Evolutionary conservation across 2,113 vertebrate genomes (phyloP).

Genomic region (Pelecanus crispus): DNA sequence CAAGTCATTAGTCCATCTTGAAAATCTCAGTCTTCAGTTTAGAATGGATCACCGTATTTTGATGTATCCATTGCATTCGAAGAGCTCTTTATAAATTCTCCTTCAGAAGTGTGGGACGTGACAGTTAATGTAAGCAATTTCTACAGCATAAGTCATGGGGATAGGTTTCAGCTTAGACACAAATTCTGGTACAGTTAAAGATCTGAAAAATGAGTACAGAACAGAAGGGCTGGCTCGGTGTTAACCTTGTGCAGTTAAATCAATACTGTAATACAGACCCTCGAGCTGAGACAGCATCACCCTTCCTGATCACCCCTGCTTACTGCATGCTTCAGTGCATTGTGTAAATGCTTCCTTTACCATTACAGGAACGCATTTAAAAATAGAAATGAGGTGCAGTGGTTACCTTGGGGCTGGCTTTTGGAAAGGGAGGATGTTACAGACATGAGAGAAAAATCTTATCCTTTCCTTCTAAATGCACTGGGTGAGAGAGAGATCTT

Average conservation of each 20-base stretch:
- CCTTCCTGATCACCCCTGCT: not conserved
- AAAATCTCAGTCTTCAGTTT: not conserved
- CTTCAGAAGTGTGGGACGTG: not conserved
- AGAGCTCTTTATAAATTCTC: not conserved
- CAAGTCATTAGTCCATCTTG: not conserved
- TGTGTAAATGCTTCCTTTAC: not conserved
- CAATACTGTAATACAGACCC: constrained; percentile 50
- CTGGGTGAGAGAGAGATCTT: not conserved
- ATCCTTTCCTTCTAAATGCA: not conserved
- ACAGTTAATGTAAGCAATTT: not conserved
- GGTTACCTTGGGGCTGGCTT: not conserved
- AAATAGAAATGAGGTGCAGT: not conserved
- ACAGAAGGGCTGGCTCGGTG: constrained; percentile 13
- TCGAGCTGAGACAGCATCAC: not conserved
- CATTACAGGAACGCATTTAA: not conserved
- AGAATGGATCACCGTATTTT: not conserved
- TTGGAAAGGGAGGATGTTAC: not conserved
- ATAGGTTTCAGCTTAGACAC: constrained; percentile 6
- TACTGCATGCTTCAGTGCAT: not conserved
- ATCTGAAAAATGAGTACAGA: constrained; percentile 29
- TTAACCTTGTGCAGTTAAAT: constrained; percentile 40
- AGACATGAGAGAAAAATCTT: not conserved
- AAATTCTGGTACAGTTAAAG: constrained; percentile 3
- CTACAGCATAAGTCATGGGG: not conserved
- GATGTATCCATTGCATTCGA: not conserved